Conservation (phyloP, 2,797 vertebrate species). For the Paguma larvata region DNA sequence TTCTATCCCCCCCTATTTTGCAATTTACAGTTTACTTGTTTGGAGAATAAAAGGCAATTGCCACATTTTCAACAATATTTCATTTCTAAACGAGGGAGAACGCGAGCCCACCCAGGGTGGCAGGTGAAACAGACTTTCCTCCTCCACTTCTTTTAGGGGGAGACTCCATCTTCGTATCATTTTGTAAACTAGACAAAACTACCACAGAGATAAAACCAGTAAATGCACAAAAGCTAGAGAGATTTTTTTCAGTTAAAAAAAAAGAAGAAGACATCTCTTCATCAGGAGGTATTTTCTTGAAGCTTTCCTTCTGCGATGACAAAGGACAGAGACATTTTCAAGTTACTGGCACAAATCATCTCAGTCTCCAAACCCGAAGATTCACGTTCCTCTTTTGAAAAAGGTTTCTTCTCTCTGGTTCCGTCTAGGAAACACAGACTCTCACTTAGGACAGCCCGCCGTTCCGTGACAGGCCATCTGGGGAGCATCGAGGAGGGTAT, state of each 20-base stretch:
- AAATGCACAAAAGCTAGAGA: background rate
- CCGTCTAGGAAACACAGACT: background rate
- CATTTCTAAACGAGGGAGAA: constrained; percentile 63
- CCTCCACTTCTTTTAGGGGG: background rate
- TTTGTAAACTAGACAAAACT: background rate
- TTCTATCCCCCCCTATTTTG: constrained; percentile 86
- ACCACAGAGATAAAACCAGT: background rate
- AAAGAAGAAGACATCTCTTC: background rate
- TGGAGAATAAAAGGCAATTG: constrained; percentile 83
- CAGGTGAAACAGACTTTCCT: background rate
- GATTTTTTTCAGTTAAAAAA: background rate
- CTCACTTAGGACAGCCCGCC: rapidly evolving
- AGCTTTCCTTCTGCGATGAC: background rate
- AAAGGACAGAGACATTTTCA: background rate
- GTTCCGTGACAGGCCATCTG: background rate
- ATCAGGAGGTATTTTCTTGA: background rate
- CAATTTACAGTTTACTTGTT: constrained; percentile 87
- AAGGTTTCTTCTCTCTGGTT: background rate
- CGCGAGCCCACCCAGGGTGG: constrained; percentile 33
- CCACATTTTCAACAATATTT: constrained; percentile 82
- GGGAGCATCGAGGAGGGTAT: rapidly evolving
- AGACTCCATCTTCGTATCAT: background rate
- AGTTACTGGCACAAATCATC: background rate
- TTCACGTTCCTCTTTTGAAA: too few species aligned
- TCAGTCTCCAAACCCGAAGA: background rate